Percentiles rank a stretch among this genome's conserved stretches.
These are phyloP conservation scores for Diadophis punctatus DNA, from an alignment of 2,113 vertebrate species.

Conservation along the genomic window DNA sequence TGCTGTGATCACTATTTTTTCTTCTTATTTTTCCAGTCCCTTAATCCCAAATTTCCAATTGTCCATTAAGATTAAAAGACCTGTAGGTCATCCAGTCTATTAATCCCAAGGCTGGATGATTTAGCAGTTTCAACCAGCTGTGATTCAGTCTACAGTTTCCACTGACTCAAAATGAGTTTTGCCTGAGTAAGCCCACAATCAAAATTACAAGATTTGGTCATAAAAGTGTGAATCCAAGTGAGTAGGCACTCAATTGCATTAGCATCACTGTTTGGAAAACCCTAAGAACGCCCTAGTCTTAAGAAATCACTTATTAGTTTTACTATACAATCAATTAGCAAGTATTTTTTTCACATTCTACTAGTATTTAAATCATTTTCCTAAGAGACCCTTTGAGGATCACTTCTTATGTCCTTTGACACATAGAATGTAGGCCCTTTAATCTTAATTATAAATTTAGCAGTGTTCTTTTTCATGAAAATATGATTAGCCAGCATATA, in stretches of 20 bases:
- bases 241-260: neutral
- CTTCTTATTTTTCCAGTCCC: neutral
- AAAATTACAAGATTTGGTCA: conserved; percentile 27
- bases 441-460: neutral
- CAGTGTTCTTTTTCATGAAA: neutral
- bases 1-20: neutral
- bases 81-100: conserved; percentile 1
- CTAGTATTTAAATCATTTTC: neutral
- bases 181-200: conserved; percentile 5
- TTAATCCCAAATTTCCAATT: neutral
- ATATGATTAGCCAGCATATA: too few relatives aligned
- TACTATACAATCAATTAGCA: neutral
- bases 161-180: conserved; percentile 26
- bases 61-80: conserved; percentile 14
- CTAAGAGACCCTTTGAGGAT: neutral
- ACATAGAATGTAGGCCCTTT: neutral
- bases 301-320: neutral
- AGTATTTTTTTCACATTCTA: neutral
- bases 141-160: conserved; percentile 7
- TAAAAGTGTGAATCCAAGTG: neutral
- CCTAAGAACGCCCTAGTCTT: neutral
- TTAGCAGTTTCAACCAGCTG: neutral
- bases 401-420: neutral
- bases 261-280: neutral
- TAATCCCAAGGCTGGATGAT: neutral